Base-by-base conservation (phyloP, 1,140 invertebrate species). In the Drosophila lini region DNA sequence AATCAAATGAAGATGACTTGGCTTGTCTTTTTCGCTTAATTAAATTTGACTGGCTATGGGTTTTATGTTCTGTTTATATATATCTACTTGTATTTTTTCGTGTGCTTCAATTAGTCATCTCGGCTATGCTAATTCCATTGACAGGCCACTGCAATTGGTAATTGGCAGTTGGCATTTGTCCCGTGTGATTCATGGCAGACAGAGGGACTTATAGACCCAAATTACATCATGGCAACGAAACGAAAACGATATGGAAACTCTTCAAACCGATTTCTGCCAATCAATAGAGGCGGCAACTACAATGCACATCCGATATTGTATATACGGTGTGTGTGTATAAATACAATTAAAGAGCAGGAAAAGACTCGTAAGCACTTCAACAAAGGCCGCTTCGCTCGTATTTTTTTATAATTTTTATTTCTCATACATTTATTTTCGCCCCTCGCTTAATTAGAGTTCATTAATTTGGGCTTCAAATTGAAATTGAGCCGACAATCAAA, bases 381-480 rank as follows among this genome's bases (percentile, higher is more conserved):
- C 77, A 80, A 80, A 69, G 67, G 59, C 69, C 50, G 52, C 50
- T n/a, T 41, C 50, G 52, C 40, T 50, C 36, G 71, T 47, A 78
- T 62, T 69, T 62, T 52, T 34, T 36, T 48, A 36, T 69, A 44
- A 38, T 53, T 73, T 60, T 65, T 74, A 44, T 78, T 62, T 57
- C 63, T 31, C 48, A 68, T 38, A 70, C 34, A 53, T 19, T 4
- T 19, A 4, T 36, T 16, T 47, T 65, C 55, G 38, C 48, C 50
- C 50, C 47, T 40, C 74, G 53, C 79, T 88, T 89, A 88, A 88
- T 83, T 88, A 65, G 73, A 89, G 67, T 88, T 89, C 84, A 88
- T 83, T 88, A 83, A 83, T 68, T 83, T 86, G 28, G 57, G 69
- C 68, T 85, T 81, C 48, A 73, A 78, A 69, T 69, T 63, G 59